Evolutionary conservation across 2,888 invertebrate genomes (phyloP).

Genomic region (Folsomia candida): DNA sequence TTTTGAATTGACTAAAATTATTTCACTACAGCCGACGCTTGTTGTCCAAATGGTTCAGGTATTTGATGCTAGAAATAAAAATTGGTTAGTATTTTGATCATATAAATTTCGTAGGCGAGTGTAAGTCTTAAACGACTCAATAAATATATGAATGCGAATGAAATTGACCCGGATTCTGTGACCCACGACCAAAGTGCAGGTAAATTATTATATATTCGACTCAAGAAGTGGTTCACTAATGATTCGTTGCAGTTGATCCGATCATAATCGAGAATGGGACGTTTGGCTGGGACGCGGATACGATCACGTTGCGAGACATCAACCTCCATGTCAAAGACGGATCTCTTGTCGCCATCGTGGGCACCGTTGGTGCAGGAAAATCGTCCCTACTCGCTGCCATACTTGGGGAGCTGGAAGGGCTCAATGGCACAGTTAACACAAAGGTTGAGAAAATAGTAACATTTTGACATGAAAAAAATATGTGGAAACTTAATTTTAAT

Average conservation of each 20-base stretch:
- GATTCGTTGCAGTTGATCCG: conserved; percentile 69
- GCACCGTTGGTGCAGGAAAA: conserved; percentile 84
- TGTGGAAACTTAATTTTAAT: background rate
- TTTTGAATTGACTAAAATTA: too few species aligned
- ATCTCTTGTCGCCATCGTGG: conserved; percentile 78
- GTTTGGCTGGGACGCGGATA: conserved; percentile 78
- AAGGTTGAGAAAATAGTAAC: conserved; percentile 53
- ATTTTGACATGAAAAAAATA: conserved; percentile 60
- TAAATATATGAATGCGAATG: conserved; percentile 60
- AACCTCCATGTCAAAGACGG: conserved; percentile 68
- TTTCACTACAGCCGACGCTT: conserved; percentile 18
- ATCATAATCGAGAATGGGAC: conserved; percentile 81
- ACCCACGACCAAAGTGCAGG: conserved; percentile 38
- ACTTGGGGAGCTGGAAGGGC: conserved; percentile 86
- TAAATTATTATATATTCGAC: conserved; percentile 54
- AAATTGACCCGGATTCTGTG: conserved; percentile 57
- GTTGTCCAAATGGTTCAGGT: conserved; percentile 19
- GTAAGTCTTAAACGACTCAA: conserved; percentile 61
- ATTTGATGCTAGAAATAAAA: too few species aligned
- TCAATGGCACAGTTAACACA: conserved; percentile 75
- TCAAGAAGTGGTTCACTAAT: background rate
- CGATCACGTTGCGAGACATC: conserved; percentile 70
- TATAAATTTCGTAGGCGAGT: conserved; percentile 37
- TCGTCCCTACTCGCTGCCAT: conserved; percentile 84
- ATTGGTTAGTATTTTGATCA: too few species aligned